Base-by-base conservation (phyloP, 2,113 vertebrate species). In the Xenopus borealis region DNA sequence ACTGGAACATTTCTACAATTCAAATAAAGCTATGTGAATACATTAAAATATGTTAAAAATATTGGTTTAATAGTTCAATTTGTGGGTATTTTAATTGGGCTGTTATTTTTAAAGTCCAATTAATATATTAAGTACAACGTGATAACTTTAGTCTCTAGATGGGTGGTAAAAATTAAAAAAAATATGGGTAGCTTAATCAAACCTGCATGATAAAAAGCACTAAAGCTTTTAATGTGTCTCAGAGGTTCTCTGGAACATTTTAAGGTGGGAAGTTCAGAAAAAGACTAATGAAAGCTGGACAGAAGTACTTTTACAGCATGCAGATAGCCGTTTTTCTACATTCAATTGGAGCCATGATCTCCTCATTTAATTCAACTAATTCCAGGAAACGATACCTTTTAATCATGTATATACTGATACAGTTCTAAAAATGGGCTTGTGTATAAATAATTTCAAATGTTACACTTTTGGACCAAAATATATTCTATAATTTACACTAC, bases 181-280 rank as follows among this genome's bases (percentile, higher is more conserved):
- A 70, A 70, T 77, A 77, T 77, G 53, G 50, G 46, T 63, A 69
- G 67, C 33, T 77, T 77, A 77, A 77, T 77, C 70, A 77, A 77
- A 70, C 33, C 67, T 77, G 67, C 66, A 77, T 69, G 74, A 77
- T 70, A 77, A 70, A 76, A 77, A 70, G 59, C 69, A 53, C 47
- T 70, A 62, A 77, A 64, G 74, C 74, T 77, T 77, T 77, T 77
- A 77, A 77, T 69, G 61, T 57, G 67, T 77, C 74, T 77, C 73
- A 40, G 47, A 77, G 66, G 74, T 64, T 77, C 66, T 64, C 67
- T 70, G 67, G 74, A 67, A 70, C 61, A 69, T 69, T 67, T 52
- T 77, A 77, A 77, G 74, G 74, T 70, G 67, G 53, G 74, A 16
- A 77, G 74, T 70, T 70, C 46, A 70, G 62, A 70, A 68, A 62